These are phyloP conservation scores for Avahi laniger DNA, from an alignment of 2,797 vertebrate species.

Conservation along the genomic window DNA sequence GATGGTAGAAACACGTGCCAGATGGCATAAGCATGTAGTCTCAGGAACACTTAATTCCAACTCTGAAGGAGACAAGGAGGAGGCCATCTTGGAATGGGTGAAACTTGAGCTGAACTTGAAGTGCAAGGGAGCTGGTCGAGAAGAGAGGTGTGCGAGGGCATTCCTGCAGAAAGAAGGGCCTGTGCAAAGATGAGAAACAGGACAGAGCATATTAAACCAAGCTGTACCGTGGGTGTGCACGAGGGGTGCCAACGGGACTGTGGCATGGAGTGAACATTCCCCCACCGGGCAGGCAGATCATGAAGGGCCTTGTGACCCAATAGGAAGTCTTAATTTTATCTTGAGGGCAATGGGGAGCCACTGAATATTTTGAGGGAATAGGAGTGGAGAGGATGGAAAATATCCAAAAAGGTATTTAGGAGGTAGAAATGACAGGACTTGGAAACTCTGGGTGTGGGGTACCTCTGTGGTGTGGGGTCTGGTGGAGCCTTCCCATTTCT, in stretches of 20 bases:
- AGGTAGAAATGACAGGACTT: background rate
- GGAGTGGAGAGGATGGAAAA: background rate
- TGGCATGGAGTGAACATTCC: too few relatives aligned
- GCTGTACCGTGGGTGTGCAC: rapidly evolving
- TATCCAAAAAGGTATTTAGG: background rate
- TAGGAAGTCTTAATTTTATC: background rate
- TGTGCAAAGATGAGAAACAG: background rate
- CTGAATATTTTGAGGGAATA: background rate
- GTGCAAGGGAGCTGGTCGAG: background rate
- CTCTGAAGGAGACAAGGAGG: background rate
- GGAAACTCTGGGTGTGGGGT: background rate
- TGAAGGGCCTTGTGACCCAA: background rate
- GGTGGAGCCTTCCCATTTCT: background rate
- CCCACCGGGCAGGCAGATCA: too few relatives aligned
- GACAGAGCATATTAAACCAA: rapidly evolving
- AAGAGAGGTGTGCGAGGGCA: background rate
- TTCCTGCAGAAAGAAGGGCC: too few relatives aligned
- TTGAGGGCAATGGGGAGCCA: rapidly evolving
- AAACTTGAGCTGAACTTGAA: background rate
- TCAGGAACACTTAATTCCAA: background rate
- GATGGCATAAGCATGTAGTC: background rate
- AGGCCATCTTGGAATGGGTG: background rate
- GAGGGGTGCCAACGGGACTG: rapidly evolving
- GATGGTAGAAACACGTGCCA: background rate
- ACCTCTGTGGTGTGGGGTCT: background rate